Evolutionary conservation across 1,140 invertebrate genomes (phyloP), one percentile per base, ranked within the genome.

Genomic region (Sminthurides bifidus): DNA sequence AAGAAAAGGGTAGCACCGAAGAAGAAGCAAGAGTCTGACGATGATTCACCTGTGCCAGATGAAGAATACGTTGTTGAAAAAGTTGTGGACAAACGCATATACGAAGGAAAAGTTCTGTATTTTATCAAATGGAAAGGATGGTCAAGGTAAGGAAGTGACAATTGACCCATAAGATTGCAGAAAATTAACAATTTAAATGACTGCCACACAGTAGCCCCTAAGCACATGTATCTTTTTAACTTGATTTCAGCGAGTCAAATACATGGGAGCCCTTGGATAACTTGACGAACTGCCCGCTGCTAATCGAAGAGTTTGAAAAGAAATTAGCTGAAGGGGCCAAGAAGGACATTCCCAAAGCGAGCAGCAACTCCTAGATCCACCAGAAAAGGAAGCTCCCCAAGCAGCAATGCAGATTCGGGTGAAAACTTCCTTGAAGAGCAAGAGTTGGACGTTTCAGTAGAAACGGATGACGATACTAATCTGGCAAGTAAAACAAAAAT

Each of bases 51-150:
- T 4, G 29, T 38, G 8, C 17, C 21, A 45, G 49, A 23, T 12
- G 50, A 29, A 8, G 56, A 52, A 37, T 58, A 31, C 15, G 30
- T 37, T 27, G 56, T 58, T 0, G 49, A 58, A 30, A 29, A 37
- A 19, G 52, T 58, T 33, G 19, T 40, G 5, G 56, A 15, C 8
- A 58, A 58, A 31, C 14, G 24, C 6, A 31, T 27, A 6, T 38
- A 27, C 0, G 27, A 58, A 21, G 56, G 56, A 24, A 19, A 15
- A 26, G n/a, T 19, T 2, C 6, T 45, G 6, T 58, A 52, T 37
- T 29, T 45, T 29, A 45, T 58, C 21, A 58, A 58, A 40, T 58
- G 56, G 56, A 17, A 33, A 23, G 56, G 56, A 35, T 58, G 49
- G 48, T 14, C 24, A 26, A 23, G 26, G 54, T 56, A 50, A 46